Evolutionary conservation across 2,888 invertebrate genomes (phyloP).

Genomic region (Rhyacophila evoluta): DNA sequence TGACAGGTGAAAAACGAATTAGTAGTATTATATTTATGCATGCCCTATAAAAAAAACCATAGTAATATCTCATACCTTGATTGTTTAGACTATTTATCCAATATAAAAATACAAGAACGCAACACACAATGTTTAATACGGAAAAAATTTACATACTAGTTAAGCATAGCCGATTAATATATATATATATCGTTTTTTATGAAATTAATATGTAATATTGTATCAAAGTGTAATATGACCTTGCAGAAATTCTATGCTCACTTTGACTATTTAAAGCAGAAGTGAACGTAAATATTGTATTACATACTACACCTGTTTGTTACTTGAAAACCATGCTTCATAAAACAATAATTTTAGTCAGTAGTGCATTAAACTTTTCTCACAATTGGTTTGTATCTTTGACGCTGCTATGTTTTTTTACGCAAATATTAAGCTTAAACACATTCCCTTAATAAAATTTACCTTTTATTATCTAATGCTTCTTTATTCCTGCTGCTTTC

Average conservation of each 20-base stretch:
- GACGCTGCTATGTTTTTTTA: too few species aligned
- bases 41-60: too few species aligned
- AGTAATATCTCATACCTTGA: neutral
- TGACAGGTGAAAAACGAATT: too few species aligned
- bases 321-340: neutral
- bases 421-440: too few species aligned
- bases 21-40: too few species aligned
- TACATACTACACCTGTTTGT: conserved; percentile 2
- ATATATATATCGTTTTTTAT: neutral
- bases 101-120: neutral
- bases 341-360: too few species aligned
- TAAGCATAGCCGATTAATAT: neutral
- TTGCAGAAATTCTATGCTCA: conserved; percentile 5
- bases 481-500: too few species aligned
- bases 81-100: neutral
- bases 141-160: neutral
- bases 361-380: too few species aligned
- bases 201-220: neutral
- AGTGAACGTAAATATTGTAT: conserved; percentile 1
- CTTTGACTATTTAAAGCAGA: neutral
- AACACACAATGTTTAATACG: neutral
- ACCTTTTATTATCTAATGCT: too few species aligned
- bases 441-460: too few species aligned
- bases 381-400: too few species aligned
- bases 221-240: conserved; percentile 2